Evolutionary conservation across 2,797 vertebrate genomes (phyloP).

Genomic region (Gymnothorax javanicus): DNA sequence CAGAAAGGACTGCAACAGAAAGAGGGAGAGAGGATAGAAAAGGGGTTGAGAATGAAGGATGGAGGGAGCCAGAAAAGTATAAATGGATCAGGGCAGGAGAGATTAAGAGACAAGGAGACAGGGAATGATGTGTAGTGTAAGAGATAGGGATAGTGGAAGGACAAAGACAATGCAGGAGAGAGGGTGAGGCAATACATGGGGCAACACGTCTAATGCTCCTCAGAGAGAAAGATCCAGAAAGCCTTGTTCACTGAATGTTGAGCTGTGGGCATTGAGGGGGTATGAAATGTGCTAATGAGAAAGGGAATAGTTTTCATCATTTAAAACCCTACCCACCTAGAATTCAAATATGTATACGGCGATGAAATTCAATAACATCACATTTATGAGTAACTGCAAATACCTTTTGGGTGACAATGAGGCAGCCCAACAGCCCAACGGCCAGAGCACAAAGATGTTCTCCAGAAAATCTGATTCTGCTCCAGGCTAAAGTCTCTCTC

Average conservation of each 20-base stretch:
- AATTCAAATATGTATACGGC: not conserved
- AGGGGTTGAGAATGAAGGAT: not conserved
- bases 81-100: not conserved
- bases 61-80: not conserved
- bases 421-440: not conserved
- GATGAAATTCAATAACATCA: not conserved
- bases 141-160: not conserved
- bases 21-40: not conserved
- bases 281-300: not conserved
- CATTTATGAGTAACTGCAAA: not conserved
- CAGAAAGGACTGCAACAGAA: slow-evolving; percentile 11
- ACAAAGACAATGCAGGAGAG: slow-evolving; percentile 31
- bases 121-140: not conserved
- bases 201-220: slow-evolving; percentile 57
- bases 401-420: slow-evolving; percentile 17
- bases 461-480: slow-evolving; percentile 14
- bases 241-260: not conserved
- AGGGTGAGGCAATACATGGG: slow-evolving; percentile 33
- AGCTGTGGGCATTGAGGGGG: not conserved
- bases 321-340: not conserved
- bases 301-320: not conserved
- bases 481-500: slow-evolving; percentile 19
- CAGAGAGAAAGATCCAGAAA: slow-evolving; percentile 52
- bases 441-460: slow-evolving; percentile 15
- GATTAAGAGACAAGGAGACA: not conserved